Base-by-base conservation (phyloP, 2,888 invertebrate genomes). In the Spisula subtruncata region DNA sequence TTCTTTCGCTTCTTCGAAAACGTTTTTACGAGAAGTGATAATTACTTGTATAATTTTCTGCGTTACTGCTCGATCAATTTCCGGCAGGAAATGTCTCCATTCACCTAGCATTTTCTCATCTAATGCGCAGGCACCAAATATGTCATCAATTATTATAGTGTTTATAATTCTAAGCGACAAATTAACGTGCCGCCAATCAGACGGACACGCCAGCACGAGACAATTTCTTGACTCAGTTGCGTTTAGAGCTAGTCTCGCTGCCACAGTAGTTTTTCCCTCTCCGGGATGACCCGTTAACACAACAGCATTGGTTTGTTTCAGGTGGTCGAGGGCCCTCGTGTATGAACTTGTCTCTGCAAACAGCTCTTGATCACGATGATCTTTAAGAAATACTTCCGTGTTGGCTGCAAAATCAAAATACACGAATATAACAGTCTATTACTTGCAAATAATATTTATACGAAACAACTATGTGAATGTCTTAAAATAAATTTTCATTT, bases 191-290 rank as follows among this genome's bases (percentile, higher is more conserved):
- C 86, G 83, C 92, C 92, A 92, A 25, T 92, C 89, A 32, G 66
- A 46, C 25, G 92, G 90, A 18, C 81, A n/a, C 0, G 35, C 32
- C 14, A 92, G 48, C 14, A 86, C 83, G n/a, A 92, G 18, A 83
- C 90, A 90, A 2, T 82, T 86, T n/a, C 83, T 54, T 4, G 81
- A 6, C 12, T 20, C n/a, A 18, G n/a, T 71, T 41, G 16, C 51
- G 32, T 16, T 12, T 14, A 85, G 71, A 18, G 84, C 80, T 20
- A 91, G 41, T 60, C 82, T 80, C 4, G 81, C 60, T 16, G 91
- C 88, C 87, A 91, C 84, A 5, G 91, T 82, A 20, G 91, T 91
- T 84, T 91, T 91, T 0, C 91, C 91, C 85, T 89, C 91, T 0
- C 89, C 89, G 5, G 91, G 91, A 54, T 85, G 85, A 48, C 90